Percentiles rank a stretch among this genome's conserved stretches.
Evolutionary conservation across 2,797 vertebrate species (phyloP).

Genomic region (Propithecus deckenii): DNA sequence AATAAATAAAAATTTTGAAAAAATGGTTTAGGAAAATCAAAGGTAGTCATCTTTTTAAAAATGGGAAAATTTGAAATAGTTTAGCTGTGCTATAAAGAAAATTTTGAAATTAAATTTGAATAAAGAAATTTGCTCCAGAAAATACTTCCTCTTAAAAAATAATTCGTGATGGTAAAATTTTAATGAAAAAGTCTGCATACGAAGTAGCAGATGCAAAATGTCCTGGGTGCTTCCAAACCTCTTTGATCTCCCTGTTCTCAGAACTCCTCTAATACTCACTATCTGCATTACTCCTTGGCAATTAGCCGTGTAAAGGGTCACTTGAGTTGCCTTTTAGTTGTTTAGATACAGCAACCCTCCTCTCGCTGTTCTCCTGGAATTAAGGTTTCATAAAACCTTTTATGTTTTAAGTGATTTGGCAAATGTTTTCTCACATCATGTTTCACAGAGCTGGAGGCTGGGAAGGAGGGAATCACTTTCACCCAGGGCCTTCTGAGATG

Average conservation of each 20-base stretch:
- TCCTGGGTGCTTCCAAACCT: background rate
- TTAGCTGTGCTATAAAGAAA: conserved; percentile 11
- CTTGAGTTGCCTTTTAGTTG: background rate
- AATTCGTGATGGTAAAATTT: conserved; percentile 2
- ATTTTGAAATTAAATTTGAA: conserved; percentile 13
- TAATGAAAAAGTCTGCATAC: conserved; percentile 11
- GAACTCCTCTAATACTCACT: background rate
- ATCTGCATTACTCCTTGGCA: background rate
- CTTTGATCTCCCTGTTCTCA: background rate
- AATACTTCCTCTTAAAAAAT: conserved; percentile 38
- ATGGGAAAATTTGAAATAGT: background rate
- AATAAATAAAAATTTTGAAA: background rate
- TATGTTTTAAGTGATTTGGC: background rate
- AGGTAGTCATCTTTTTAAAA: background rate
- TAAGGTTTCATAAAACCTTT: background rate
- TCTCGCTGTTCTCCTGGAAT: background rate
- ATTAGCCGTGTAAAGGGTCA: background rate
- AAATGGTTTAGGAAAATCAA: background rate
- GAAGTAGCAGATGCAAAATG: background rate
- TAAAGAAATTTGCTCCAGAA: background rate
- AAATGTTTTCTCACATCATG: background rate
- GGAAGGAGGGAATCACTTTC: background rate
- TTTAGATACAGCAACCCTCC: background rate
- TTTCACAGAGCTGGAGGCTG: background rate
- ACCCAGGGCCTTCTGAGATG: background rate